A percentile compares a stretch with the other conserved stretches of the same genome.
Evolutionary conservation across 2,797 vertebrate species (phyloP).

Genomic region (Numenius phaeopus): DNA sequence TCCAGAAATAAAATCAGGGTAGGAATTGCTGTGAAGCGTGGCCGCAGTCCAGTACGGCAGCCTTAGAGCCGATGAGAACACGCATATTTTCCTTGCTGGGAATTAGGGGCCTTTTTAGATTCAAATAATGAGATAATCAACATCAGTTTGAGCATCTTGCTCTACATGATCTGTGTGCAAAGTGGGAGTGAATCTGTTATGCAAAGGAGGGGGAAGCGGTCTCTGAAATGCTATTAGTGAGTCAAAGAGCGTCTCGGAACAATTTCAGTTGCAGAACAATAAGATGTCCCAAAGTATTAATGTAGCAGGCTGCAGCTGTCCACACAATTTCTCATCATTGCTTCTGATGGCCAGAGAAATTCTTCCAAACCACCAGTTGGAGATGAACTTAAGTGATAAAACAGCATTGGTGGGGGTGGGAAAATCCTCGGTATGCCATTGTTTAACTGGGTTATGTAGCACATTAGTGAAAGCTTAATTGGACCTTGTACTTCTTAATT

Average conservation of each 20-base stretch:
- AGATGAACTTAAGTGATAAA: neutral
- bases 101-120: constrained; percentile 26
- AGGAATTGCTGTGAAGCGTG: neutral
- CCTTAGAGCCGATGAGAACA: neutral
- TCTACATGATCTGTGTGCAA: constrained; percentile 5
- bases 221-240: neutral
- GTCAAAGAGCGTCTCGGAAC: neutral
- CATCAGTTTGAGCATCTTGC: neutral
- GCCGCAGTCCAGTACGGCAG: neutral
- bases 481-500: constrained; percentile 30
- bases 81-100: constrained; percentile 5
- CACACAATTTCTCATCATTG: neutral
- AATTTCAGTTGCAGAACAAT: neutral
- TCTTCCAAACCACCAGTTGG: neutral
- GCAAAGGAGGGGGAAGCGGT: neutral
- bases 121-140: constrained; percentile 20
- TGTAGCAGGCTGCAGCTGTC: constrained; percentile 4
- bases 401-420: neutral
- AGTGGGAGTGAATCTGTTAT: neutral
- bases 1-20: neutral
- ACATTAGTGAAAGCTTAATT: constrained; percentile 36
- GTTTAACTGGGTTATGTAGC: neutral
- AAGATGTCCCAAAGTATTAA: neutral
- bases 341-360: neutral
- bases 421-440: neutral